phyloP scores from a whole-genome alignment of 2,113 vertebrate species.

The Alligator mississippiensis region DNA sequence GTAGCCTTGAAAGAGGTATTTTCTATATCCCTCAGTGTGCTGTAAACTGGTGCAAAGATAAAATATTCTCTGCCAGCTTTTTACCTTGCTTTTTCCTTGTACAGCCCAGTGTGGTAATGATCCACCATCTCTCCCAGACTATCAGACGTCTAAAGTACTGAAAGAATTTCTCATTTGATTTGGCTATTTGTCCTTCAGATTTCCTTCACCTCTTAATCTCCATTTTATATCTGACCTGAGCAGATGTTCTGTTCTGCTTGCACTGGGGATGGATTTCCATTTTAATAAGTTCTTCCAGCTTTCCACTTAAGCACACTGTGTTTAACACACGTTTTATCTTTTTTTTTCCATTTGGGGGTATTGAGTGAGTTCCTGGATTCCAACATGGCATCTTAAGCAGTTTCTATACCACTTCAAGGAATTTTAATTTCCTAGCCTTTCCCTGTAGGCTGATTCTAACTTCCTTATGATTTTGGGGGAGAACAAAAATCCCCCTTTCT shows the following conservation, averaged over 20 bases:
- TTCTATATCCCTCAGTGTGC: background rate
- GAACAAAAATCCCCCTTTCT: background rate
- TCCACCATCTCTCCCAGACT: background rate
- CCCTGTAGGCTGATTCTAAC: background rate
- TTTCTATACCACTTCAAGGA: background rate
- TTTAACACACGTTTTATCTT: background rate
- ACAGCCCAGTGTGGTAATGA: background rate
- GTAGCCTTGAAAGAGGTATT: background rate
- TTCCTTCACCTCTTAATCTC: conserved; percentile 22
- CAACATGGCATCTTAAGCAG: background rate
- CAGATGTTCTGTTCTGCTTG: conserved; percentile 32
- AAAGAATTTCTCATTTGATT: conserved; percentile 28
- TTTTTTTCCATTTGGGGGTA: background rate
- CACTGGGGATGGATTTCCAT: conserved; percentile 24
- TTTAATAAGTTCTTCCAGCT: conserved; percentile 40
- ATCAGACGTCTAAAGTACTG: conserved; percentile 17
- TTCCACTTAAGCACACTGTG: conserved; percentile 5
- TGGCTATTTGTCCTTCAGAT: conserved; percentile 29
- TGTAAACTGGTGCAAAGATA: background rate
- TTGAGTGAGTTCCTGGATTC: background rate
- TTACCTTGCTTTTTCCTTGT: background rate
- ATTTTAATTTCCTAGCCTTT: background rate
- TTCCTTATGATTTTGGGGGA: background rate
- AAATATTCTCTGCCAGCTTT: background rate
- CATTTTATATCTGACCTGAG: conserved; percentile 13